Evolutionary conservation across 2,888 invertebrate genomes (phyloP).

Genomic region (Nomada ferruginata): DNA sequence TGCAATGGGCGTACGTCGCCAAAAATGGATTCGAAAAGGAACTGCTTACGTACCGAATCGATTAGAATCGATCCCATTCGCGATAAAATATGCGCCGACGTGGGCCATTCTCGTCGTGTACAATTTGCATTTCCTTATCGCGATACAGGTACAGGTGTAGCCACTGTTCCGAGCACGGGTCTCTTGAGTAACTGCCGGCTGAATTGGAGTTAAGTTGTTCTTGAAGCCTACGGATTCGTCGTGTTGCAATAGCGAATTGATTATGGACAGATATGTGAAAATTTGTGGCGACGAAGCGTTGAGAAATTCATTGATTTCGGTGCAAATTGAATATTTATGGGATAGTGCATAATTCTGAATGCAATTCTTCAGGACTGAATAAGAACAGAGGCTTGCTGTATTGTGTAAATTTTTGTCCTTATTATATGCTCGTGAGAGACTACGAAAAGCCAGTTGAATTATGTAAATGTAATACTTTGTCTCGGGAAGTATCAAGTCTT

Average conservation of each 20-base stretch:
- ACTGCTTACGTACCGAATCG: constrained; percentile 9
- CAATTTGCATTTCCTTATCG: constrained; percentile 31
- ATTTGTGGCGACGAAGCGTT: not conserved
- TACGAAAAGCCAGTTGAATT: not conserved
- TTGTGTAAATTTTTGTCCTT: not conserved
- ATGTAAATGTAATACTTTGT: not conserved
- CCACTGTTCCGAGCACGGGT: not conserved
- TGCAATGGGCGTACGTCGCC: not conserved
- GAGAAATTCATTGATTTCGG: not conserved
- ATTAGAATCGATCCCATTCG: not conserved
- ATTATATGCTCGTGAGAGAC: too few relatives aligned
- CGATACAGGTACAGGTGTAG: constrained; percentile 13
- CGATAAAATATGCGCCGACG: not conserved
- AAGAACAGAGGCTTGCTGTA: too few relatives aligned
- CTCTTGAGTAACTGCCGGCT: not conserved
- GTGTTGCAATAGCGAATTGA: not conserved
- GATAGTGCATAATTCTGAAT: not conserved
- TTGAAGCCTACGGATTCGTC: constrained; percentile 9
- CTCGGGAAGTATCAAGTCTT: not conserved
- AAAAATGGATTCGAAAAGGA: not conserved
- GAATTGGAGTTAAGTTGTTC: not conserved
- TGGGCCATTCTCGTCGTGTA: constrained; percentile 4
- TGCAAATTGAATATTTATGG: not conserved
- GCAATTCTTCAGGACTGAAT: not conserved
- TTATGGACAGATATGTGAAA: not conserved